Evolutionary conservation across 2,888 invertebrate genomes (phyloP).

Genomic region (Phyllotreta striolata): DNA sequence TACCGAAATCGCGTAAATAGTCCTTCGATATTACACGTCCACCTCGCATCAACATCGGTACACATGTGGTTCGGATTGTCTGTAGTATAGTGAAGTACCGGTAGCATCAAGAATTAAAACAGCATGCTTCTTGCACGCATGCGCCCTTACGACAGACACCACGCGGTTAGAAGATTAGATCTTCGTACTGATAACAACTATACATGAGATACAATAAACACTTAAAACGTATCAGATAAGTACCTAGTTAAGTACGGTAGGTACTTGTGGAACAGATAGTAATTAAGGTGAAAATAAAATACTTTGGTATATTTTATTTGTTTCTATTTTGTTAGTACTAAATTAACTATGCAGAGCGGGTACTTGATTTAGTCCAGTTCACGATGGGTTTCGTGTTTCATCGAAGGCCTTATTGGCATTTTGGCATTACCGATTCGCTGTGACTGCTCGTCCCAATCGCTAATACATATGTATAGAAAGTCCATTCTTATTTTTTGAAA

Average conservation of each 20-base stretch:
- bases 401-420: constrained; percentile 16
- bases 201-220: constrained; percentile 16
- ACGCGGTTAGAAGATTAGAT: constrained; percentile 26
- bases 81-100: constrained; percentile 13
- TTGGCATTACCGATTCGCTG: constrained; percentile 6
- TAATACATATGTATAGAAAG: constrained; percentile 24
- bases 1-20: constrained; percentile 14
- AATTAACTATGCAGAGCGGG: too few relatives aligned
- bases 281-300: too few relatives aligned
- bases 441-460: constrained; percentile 6
- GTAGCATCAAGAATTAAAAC: constrained; percentile 52
- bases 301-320: too few relatives aligned
- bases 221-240: not conserved
- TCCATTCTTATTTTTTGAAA: constrained; percentile 17
- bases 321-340: too few relatives aligned
- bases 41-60: constrained; percentile 22
- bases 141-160: constrained; percentile 41
- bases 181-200: constrained; percentile 15
- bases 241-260: not conserved
- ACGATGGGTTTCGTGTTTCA: not conserved
- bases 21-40: constrained; percentile 12
- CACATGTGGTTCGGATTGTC: constrained; percentile 31
- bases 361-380: too few relatives aligned
- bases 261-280: too few relatives aligned
- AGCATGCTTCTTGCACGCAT: constrained; percentile 52